phyloP scores from a whole-genome alignment of 2,797 vertebrate genomes.

The Muscicapa striata region DNA sequence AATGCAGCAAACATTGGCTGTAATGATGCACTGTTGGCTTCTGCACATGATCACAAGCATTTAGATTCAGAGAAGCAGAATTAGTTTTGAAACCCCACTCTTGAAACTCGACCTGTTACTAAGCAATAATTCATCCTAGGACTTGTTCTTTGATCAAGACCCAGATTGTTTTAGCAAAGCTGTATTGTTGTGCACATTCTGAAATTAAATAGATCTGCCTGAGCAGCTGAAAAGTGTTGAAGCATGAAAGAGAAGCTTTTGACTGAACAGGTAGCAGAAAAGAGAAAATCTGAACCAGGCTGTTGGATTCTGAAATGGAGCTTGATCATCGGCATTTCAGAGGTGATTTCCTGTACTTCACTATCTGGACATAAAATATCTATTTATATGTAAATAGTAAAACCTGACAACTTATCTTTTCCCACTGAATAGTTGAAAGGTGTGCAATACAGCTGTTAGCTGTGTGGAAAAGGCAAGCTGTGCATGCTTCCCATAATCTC shows the following conservation, averaged over 20 bases:
- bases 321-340: slow-evolving; percentile 9
- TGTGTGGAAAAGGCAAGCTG: background rate
- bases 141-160: background rate
- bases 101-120: background rate
- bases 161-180: background rate
- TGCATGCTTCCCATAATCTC: background rate
- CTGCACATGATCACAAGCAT: background rate
- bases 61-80: background rate
- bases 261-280: background rate
- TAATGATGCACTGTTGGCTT: background rate
- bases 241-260: background rate
- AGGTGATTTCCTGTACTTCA: background rate
- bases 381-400: slow-evolving; percentile 5
- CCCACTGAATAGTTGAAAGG: background rate
- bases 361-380: background rate
- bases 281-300: background rate
- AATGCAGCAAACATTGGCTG: background rate
- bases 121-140: background rate
- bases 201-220: background rate
- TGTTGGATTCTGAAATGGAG: background rate
- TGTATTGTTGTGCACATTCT: background rate
- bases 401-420: background rate
- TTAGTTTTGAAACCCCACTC: background rate
- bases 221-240: background rate
- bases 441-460: background rate